Evolutionary conservation across 1,140 invertebrate species (phyloP).

Genomic region (Monomorium pharaonis): DNA sequence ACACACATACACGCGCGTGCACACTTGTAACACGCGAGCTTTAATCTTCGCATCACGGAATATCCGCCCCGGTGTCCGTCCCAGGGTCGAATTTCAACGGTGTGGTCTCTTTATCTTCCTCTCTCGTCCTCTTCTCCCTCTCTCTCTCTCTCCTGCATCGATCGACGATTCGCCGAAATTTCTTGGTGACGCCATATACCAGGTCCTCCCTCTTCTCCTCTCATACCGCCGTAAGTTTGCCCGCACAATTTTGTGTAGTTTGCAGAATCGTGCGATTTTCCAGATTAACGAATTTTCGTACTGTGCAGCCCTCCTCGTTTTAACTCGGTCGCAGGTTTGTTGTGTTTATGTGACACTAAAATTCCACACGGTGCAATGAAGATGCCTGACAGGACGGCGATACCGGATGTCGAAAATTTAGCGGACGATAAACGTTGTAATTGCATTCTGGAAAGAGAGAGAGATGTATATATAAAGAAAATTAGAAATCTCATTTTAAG

Average conservation of each 20-base stretch:
- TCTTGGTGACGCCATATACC: constrained; percentile 42
- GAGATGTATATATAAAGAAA: neutral
- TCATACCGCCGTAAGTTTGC: constrained; percentile 6
- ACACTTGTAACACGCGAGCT: constrained; percentile 63
- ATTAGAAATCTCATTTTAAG: neutral
- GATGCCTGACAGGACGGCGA: neutral
- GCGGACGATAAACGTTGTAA: neutral
- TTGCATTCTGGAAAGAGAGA: neutral
- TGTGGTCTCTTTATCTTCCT: constrained; percentile 35
- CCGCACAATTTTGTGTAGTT: constrained; percentile 48
- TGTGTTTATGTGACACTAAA: constrained; percentile 32
- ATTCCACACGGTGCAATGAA: constrained; percentile 4
- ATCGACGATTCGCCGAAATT: constrained; percentile 67
- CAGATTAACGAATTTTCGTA: constrained; percentile 50
- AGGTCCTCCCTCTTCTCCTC: neutral
- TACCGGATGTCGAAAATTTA: constrained; percentile 14
- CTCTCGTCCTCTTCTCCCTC: constrained; percentile 9
- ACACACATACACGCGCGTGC: neutral
- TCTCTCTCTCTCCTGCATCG: constrained; percentile 38
- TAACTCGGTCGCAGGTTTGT: neutral
- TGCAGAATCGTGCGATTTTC: constrained; percentile 47
- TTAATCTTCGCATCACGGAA: constrained; percentile 76
- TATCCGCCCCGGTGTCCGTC: constrained; percentile 63
- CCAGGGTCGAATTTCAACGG: constrained; percentile 59
- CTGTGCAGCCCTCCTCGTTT: neutral